These are phyloP conservation scores for Agelas oroides DNA, from an alignment of 37 sponge, comb jelly and placozoan species.

Conservation along the genomic window DNA sequence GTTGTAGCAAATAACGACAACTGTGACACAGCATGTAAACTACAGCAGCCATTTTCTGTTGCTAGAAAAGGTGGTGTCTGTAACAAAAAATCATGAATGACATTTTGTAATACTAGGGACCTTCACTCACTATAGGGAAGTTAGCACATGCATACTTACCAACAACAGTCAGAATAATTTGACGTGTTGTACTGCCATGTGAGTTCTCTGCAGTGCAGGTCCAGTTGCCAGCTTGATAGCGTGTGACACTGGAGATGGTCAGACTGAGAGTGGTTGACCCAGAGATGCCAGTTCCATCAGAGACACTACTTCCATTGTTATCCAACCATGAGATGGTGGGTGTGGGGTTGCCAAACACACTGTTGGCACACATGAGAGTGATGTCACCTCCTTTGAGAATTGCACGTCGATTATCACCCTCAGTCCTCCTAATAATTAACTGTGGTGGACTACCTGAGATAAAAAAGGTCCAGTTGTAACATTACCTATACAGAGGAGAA, in stretches of 20 bases:
- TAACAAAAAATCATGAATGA: background rate
- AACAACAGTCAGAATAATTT: conserved; percentile 1
- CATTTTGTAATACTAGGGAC: too few species aligned
- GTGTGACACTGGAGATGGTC: background rate
- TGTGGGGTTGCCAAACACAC: conserved; percentile 12
- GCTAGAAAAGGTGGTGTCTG: background rate
- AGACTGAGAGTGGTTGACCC: conserved; percentile 1
- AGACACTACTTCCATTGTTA: background rate
- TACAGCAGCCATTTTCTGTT: too few species aligned
- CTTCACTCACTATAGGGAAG: too few species aligned
- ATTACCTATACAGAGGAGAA: too few species aligned
- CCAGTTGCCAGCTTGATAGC: conserved; percentile 3
- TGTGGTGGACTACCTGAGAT: too few species aligned
- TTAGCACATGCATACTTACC: too few species aligned
- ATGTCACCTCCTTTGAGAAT: background rate
- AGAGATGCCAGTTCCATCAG: background rate
- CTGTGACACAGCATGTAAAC: too few species aligned
- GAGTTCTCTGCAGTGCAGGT: too few species aligned
- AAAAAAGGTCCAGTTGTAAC: too few species aligned
- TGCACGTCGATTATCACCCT: background rate
- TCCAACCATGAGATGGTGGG: conserved; percentile 24
- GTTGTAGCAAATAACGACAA: too few species aligned
- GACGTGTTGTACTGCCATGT: background rate
- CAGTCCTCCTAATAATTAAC: too few species aligned
- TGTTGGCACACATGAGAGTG: conserved; percentile 31